phyloP scores from a whole-genome alignment of 2,797 vertebrate genomes.

The Squalus acanthias region DNA sequence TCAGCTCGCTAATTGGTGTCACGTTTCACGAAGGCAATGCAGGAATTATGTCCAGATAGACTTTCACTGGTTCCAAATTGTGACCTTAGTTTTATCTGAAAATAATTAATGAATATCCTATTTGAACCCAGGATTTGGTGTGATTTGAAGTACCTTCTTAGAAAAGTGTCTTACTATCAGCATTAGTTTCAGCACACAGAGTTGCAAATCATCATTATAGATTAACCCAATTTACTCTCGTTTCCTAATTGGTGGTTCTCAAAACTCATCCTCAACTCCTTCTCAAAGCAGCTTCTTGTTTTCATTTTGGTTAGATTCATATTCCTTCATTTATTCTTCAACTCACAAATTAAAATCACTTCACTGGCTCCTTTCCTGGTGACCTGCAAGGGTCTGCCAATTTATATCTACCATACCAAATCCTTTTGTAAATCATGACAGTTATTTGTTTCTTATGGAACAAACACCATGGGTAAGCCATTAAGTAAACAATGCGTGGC shows the following conservation, averaged over 20 bases:
- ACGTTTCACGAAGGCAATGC: neutral
- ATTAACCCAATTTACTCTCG: neutral
- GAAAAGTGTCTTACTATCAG: neutral
- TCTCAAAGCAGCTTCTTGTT: neutral
- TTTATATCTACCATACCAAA: neutral
- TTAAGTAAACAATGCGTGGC: neutral
- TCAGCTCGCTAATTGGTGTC: neutral
- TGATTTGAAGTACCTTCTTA: neutral
- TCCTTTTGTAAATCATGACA: neutral
- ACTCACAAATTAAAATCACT: neutral
- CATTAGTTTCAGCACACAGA: neutral
- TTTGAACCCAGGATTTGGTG: neutral
- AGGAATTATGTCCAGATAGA: neutral
- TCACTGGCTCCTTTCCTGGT: neutral
- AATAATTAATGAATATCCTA: neutral
- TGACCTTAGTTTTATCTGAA: neutral
- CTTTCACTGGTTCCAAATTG: neutral
- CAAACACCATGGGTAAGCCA: neutral
- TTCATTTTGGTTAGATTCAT: neutral
- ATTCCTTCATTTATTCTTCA: neutral
- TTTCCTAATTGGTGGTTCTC: neutral
- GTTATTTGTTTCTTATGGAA: neutral
- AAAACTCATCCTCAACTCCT: neutral
- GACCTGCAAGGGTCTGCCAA: neutral
- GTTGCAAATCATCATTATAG: neutral